Percentiles rank a stretch among this genome's conserved stretches.
phyloP scores from a whole-genome alignment of 1,140 invertebrate genomes.

The Aphaenogaster rudis region DNA sequence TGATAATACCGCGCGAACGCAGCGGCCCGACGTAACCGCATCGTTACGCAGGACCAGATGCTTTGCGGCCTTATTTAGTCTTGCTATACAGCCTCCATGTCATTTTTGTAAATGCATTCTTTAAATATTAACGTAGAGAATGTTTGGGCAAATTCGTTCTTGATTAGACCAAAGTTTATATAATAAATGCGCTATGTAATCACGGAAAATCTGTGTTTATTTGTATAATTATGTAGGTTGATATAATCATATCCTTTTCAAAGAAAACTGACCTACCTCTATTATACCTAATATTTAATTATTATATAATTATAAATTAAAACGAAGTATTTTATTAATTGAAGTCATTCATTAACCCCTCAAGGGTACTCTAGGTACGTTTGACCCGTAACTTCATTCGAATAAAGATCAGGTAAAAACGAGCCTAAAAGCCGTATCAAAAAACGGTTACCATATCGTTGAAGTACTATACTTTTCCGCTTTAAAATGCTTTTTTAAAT shows the following conservation, averaged over 20 bases:
- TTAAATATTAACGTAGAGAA: constrained; percentile 8
- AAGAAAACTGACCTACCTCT: not conserved
- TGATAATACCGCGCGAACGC: constrained; percentile 54
- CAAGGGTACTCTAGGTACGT: too few relatives aligned
- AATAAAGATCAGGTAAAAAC: too few relatives aligned
- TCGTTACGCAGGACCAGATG: constrained; percentile 17
- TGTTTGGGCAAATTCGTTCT: not conserved
- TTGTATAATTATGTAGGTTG: not conserved
- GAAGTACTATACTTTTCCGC: too few relatives aligned
- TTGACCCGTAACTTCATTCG: too few relatives aligned
- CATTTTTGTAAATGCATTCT: not conserved
- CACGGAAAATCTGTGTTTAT: not conserved
- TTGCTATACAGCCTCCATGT: not conserved
- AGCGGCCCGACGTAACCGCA: constrained; percentile 11
- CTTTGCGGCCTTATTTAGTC: constrained; percentile 5
- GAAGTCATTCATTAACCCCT: not conserved
- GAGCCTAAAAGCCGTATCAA: too few relatives aligned
- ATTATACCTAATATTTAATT: not conserved
- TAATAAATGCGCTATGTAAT: not conserved
- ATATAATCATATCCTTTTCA: not conserved
- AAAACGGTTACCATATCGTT: too few relatives aligned
- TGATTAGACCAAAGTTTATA: not conserved
- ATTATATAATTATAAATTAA: not conserved
- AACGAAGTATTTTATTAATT: not conserved
- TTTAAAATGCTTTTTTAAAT: too few relatives aligned